Conservation (phyloP, 2,797 vertebrate species). For the Linurgus olivaceus region DNA sequence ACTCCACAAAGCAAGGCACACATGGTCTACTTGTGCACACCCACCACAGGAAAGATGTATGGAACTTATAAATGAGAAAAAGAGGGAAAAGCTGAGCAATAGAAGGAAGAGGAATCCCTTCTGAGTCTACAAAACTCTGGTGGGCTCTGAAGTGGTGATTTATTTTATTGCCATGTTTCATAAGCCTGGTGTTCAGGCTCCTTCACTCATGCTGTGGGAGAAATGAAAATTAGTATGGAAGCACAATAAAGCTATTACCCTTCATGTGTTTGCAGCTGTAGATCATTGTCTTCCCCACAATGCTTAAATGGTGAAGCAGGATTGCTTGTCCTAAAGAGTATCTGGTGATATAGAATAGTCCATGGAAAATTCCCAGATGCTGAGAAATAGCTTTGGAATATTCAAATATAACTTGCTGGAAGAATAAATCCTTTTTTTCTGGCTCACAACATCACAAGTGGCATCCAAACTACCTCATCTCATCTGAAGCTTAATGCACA, state of each 20-base stretch:
- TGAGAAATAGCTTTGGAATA: neutral
- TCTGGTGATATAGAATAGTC: neutral
- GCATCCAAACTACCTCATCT: neutral
- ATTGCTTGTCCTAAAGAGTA: neutral
- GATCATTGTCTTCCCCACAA: neutral
- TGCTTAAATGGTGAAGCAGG: neutral
- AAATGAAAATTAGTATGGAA: neutral
- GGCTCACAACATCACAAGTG: neutral
- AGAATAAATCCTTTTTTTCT: neutral
- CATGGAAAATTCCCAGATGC: neutral
- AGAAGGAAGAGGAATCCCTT: neutral
- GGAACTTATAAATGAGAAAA: neutral
- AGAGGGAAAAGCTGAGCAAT: neutral
- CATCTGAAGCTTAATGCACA: neutral
- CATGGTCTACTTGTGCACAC: neutral
- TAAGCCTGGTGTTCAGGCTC: neutral
- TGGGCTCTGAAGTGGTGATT: neutral
- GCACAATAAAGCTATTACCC: neutral
- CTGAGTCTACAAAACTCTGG: neutral
- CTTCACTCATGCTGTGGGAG: neutral
- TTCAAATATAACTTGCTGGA: neutral
- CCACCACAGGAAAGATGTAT: neutral
- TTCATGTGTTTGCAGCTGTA: neutral
- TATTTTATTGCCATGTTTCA: neutral
- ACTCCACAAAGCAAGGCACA: neutral